Percentiles rank a stretch among this genome's conserved stretches.
These are phyloP conservation scores for Monoplex corrugatus DNA, from an alignment of 2,888 invertebrate species.

Conservation along the genomic window DNA sequence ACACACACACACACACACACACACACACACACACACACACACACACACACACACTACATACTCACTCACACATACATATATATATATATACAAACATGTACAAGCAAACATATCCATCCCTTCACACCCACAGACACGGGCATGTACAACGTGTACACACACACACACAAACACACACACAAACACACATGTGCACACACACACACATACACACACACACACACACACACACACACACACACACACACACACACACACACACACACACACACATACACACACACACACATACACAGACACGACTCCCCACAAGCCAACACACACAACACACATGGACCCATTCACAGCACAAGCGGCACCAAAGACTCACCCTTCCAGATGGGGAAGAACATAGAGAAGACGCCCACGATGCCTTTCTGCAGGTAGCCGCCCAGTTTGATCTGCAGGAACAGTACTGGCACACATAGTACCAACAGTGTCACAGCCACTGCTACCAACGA, in stretches of 20 bases:
- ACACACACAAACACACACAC: neutral
- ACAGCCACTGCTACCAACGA: slow-evolving; percentile 68
- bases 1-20: too few species aligned
- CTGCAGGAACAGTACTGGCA: slow-evolving; percentile 74
- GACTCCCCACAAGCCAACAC: neutral
- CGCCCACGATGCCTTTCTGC: slow-evolving; percentile 73
- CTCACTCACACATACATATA: too few species aligned
- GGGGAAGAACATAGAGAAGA: slow-evolving; percentile 72
- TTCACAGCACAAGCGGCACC: neutral
- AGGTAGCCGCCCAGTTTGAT: slow-evolving; percentile 75
- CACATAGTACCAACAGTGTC: slow-evolving; percentile 66
- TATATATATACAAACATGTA: too few species aligned
- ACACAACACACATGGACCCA: neutral
- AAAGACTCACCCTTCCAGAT: slow-evolving; percentile 71
- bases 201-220: neutral
- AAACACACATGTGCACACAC: neutral
- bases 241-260: neutral
- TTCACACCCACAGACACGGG: neutral
- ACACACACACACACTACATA: too few species aligned
- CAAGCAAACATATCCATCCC: too few species aligned
- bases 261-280: neutral
- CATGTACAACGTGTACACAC: neutral
- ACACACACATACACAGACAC: neutral
- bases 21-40: too few species aligned
- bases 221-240: neutral